Percentiles rank a stretch among this genome's conserved stretches.
Evolutionary conservation across 2,888 invertebrate species (phyloP).

Genomic region (Fabriciana adippe): DNA sequence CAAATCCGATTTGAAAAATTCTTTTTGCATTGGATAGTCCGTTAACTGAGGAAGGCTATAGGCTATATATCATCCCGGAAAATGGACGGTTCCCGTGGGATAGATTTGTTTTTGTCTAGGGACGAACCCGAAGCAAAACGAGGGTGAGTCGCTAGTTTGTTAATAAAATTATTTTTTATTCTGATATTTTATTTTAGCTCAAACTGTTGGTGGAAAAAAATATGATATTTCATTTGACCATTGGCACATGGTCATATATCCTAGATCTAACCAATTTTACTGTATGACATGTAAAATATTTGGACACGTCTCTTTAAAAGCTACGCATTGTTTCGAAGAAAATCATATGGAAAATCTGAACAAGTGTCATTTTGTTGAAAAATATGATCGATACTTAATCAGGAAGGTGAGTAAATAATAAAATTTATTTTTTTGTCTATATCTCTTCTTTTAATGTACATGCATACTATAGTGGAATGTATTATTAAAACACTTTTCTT

Average conservation of each 20-base stretch:
- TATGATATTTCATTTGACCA: conserved; percentile 46
- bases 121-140: too few species aligned
- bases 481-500: too few species aligned
- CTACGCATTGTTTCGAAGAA: conserved; percentile 40
- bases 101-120: too few species aligned
- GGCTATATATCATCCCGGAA: too few species aligned
- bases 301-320: conserved; percentile 31
- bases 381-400: conserved; percentile 41
- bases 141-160: too few species aligned
- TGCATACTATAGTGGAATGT: too few species aligned
- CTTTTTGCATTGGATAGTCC: too few species aligned
- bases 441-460: too few species aligned
- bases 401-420: conserved; percentile 43
- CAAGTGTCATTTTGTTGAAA: conserved; percentile 36
- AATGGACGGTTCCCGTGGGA: too few species aligned
- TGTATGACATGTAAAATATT: conserved; percentile 49
- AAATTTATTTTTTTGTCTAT: neutral
- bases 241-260: conserved; percentile 49
- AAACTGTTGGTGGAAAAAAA: conserved; percentile 43
- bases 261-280: conserved; percentile 41
- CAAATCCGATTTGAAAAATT: too few species aligned
- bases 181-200: conserved; percentile 37
- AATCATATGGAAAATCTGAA: conserved; percentile 42
- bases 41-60: too few species aligned
- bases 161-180: neutral